Evolutionary conservation across 2,888 invertebrate species (phyloP).

Genomic region (Agrotis segetum): DNA sequence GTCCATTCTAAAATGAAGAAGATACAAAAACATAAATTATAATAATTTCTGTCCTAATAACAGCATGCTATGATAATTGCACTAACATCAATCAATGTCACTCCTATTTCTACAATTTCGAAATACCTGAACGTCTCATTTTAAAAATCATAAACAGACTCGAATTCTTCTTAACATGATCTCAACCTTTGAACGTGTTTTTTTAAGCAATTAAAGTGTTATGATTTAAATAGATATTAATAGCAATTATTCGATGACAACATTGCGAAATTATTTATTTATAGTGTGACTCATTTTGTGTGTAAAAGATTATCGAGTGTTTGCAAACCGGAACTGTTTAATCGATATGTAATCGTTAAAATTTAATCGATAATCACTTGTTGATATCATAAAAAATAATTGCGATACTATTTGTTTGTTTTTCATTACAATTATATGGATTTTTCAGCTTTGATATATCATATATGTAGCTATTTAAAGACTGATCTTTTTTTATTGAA

Average conservation of each 20-base stretch:
- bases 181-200: constrained; percentile 35
- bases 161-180: constrained; percentile 16
- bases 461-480: constrained; percentile 10
- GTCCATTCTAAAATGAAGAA: constrained; percentile 13
- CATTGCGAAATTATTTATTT: constrained; percentile 54
- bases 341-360: constrained; percentile 23
- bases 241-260: constrained; percentile 50
- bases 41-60: constrained; percentile 32
- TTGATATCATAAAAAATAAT: constrained; percentile 45
- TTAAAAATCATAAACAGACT: constrained; percentile 4
- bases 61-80: constrained; percentile 53
- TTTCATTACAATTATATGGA: constrained; percentile 27
- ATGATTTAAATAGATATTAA: constrained; percentile 45
- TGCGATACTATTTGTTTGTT: constrained; percentile 18
- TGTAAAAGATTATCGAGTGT: constrained; percentile 38
- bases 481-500: neutral
- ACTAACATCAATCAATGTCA: constrained; percentile 52
- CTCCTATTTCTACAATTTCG: constrained; percentile 46
- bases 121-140: constrained; percentile 35
- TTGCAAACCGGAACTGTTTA: constrained; percentile 47
- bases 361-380: constrained; percentile 26
- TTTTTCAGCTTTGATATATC: constrained; percentile 2
- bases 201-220: constrained; percentile 56
- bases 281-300: constrained; percentile 37
- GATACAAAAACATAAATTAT: constrained; percentile 29